A percentile compares a stretch with the other conserved stretches of the same genome.
phyloP scores from a whole-genome alignment of 92 coral and sea anemone genomes.

The Heliopora coerulea region DNA sequence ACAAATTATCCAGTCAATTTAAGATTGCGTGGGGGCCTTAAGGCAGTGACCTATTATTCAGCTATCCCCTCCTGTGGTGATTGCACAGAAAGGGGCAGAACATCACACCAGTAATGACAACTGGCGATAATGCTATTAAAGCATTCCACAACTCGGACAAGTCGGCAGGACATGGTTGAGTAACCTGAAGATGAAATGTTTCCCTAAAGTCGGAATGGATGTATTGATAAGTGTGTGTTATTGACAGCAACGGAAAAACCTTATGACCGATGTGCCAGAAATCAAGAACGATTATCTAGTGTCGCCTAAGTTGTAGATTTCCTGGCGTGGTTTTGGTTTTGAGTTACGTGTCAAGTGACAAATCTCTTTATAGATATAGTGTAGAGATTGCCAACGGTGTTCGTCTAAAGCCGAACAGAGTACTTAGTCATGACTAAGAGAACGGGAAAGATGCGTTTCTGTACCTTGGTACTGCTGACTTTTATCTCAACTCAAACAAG shows the following conservation, averaged over 20 bases:
- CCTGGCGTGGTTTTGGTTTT: conserved; percentile 11
- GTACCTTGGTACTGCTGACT: conserved; percentile 7
- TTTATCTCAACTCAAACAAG: conserved; percentile 12
- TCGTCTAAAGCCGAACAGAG: background rate
- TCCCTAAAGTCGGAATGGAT: background rate
- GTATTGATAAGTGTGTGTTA: background rate
- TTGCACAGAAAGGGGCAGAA: conserved; percentile 8
- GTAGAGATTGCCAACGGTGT: conserved; percentile 8
- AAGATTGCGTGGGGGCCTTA: background rate
- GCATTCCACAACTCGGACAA: conserved; percentile 21
- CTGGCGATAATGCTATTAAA: conserved; percentile 16
- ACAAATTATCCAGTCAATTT: background rate
- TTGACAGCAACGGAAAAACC: no score
- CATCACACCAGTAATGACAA: conserved; percentile 16
- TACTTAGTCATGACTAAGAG: background rate
- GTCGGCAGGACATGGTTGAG: background rate
- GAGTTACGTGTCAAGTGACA: conserved; percentile 34
- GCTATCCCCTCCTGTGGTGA: conserved; percentile 33
- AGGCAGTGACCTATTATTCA: background rate
- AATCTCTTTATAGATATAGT: conserved; percentile 5
- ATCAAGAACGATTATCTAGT: background rate
- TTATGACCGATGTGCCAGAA: no score
- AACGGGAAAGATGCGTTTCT: conserved; percentile 17
- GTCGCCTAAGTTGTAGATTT: conserved; percentile 10
- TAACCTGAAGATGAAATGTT: background rate